phyloP scores from a whole-genome alignment of 2,888 invertebrate genomes.

The Thymelicus sylvestris region DNA sequence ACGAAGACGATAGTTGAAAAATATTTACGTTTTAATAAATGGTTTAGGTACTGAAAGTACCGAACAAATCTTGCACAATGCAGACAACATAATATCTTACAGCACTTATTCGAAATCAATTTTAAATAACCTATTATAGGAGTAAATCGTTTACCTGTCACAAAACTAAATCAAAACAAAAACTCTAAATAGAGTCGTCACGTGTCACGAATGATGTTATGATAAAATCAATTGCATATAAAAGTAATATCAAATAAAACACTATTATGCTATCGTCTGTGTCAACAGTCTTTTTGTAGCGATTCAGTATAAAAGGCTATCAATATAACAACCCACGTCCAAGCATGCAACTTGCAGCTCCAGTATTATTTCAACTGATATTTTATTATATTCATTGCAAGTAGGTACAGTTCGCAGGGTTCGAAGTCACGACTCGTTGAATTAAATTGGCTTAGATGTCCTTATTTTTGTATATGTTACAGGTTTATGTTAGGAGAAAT shows the following conservation, averaged over 20 bases:
- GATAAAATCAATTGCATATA: constrained; percentile 31
- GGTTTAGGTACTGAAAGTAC: no score
- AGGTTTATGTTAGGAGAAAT: constrained; percentile 26
- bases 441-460: constrained; percentile 37
- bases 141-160: background rate
- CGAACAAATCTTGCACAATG: no score
- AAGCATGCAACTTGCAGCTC: constrained; percentile 55
- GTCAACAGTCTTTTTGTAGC: constrained; percentile 68
- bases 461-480: constrained; percentile 34
- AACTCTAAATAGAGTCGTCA: background rate
- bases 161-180: background rate
- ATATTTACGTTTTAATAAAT: no score
- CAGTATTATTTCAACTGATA: constrained; percentile 72
- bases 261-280: constrained; percentile 43
- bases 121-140: no score
- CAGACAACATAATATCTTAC: no score
- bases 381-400: constrained; percentile 68
- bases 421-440: constrained; percentile 35
- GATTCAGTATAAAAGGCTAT: constrained; percentile 64
- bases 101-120: no score
- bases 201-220: constrained; percentile 4
- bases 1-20: no score
- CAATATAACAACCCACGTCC: constrained; percentile 67
- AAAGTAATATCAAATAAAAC: constrained; percentile 28
- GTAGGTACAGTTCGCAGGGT: constrained; percentile 60